Evolutionary conservation across 2,113 vertebrate species (phyloP).

Genomic region (Larimichthys polyactis): DNA sequence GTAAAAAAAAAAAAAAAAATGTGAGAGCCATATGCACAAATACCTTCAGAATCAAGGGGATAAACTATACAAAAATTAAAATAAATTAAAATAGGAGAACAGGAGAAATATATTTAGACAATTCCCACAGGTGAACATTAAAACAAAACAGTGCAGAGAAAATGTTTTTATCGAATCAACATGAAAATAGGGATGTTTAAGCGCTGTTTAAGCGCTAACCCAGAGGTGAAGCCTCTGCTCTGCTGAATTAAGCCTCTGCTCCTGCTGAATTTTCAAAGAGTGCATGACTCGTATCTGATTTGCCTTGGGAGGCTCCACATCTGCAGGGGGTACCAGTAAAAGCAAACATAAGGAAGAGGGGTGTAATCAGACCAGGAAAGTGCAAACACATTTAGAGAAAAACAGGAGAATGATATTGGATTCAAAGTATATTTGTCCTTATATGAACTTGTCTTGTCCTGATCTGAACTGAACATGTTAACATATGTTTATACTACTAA

Average conservation of each 20-base stretch:
- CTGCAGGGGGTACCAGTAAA: constrained; percentile 14
- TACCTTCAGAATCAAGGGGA: neutral
- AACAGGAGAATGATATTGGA: neutral
- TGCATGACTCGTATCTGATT: constrained; percentile 20
- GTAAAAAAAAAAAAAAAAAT: neutral
- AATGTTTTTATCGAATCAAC: constrained; percentile 8
- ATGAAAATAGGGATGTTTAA: neutral
- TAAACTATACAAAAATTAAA: neutral
- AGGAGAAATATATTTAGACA: neutral
- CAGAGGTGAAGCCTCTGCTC: neutral
- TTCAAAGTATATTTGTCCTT: neutral
- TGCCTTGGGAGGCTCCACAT: constrained; percentile 23
- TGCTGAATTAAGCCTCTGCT: neutral
- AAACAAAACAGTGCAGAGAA: neutral
- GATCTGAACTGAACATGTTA: no score
- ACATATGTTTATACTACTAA: no score
- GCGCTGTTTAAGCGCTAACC: neutral
- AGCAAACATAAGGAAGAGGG: constrained; percentile 28
- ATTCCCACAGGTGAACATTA: neutral
- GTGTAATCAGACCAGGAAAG: constrained; percentile 11
- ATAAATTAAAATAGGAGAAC: neutral
- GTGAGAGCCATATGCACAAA: neutral
- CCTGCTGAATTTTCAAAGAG: constrained; percentile 23
- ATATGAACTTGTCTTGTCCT: no score
- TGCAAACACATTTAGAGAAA: constrained; percentile 17